Base-by-base conservation (phyloP, 2,888 invertebrate genomes). In the Drosophila kuntzei region DNA sequence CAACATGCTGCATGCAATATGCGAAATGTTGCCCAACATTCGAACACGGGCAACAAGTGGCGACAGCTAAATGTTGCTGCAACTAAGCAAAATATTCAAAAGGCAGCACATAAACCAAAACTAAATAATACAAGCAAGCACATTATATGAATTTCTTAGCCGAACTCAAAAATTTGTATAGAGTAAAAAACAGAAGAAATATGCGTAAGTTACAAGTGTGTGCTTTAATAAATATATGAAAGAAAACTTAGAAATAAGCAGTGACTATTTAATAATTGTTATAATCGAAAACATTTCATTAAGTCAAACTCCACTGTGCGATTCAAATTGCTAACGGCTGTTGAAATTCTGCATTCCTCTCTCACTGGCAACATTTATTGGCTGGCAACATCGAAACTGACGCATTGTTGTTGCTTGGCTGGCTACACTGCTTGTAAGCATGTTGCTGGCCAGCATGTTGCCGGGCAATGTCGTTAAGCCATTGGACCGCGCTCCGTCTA, bases 41-140 rank as follows among this genome's bases (percentile, higher is more conserved):
- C 66, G 50, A 75, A 46, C 5, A 58, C 22, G 54, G 72, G 72
- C 82, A 82, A 82, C 82, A 82, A 82, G 82, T 82, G 82, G 72
- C 60, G 7, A 32, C 16, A 16, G 12, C 7, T 18, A 54, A 59
- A 71, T 66, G 64, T 63, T 70, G 63, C 60, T 9, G 18, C 29
- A 22, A 29, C 22, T 14, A n/a, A n/a, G 14, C 22, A 25, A 32
- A 37, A 37, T 25, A 11, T 25, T 16, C 16, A 2, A 18, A 16
- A 25, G 29, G 22, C 16, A 46, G 18, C 7, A 58, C 22, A n/a
- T 25, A 18, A 43, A 9, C 16, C 7, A 16, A 14, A 11, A 12
- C 5, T 20, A 29, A 25, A 29, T n/a, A n/a, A n/a, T n/a, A n/a
- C n/a, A n/a, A n/a, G n/a, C n/a, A n/a, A n/a, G n/a, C n/a, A n/a